Evolutionary conservation across 37 sponge, comb jelly and placozoan species (phyloP).

Genomic region (Amphimedon queenslandica): DNA sequence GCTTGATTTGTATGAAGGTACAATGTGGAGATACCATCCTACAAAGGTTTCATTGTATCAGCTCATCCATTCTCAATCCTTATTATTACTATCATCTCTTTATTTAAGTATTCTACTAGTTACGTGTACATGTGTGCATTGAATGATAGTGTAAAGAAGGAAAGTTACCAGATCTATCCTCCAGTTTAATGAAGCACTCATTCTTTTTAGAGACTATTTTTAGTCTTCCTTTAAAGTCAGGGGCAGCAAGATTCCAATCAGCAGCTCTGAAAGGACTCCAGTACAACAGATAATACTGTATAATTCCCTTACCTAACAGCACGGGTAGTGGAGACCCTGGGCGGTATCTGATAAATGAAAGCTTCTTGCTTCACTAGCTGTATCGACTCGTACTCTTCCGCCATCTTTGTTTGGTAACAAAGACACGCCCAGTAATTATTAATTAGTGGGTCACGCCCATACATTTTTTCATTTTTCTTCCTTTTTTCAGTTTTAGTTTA

Average conservation of each 20-base stretch:
- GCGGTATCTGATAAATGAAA: slow-evolving; percentile 80
- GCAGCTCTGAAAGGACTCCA: slow-evolving; percentile 61
- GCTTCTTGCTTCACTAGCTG: slow-evolving; percentile 85
- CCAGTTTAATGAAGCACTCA: slow-evolving; percentile 79
- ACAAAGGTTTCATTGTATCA: too few relatives aligned
- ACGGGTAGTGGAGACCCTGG: slow-evolving; percentile 55
- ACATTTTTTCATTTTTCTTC: too few relatives aligned
- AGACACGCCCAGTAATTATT: too few relatives aligned
- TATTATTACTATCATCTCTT: too few relatives aligned
- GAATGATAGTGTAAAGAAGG: not conserved
- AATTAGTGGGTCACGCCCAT: too few relatives aligned
- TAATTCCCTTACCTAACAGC: slow-evolving; percentile 54
- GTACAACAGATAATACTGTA: not conserved
- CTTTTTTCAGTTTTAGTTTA: not conserved
- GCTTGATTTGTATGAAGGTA: too few relatives aligned
- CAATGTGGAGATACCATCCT: too few relatives aligned
- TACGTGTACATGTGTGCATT: too few relatives aligned
- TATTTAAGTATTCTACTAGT: too few relatives aligned
- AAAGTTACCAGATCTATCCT: slow-evolving; percentile 80
- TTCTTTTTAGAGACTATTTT: slow-evolving; percentile 63
- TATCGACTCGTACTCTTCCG: slow-evolving; percentile 75
- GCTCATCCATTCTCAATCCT: too few relatives aligned
- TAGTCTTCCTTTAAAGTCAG: slow-evolving; percentile 88
- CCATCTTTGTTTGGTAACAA: slow-evolving; percentile 18
- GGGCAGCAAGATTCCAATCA: slow-evolving; percentile 90